phyloP scores from a whole-genome alignment of 2,888 invertebrate genomes.

The Julus scanicus region DNA sequence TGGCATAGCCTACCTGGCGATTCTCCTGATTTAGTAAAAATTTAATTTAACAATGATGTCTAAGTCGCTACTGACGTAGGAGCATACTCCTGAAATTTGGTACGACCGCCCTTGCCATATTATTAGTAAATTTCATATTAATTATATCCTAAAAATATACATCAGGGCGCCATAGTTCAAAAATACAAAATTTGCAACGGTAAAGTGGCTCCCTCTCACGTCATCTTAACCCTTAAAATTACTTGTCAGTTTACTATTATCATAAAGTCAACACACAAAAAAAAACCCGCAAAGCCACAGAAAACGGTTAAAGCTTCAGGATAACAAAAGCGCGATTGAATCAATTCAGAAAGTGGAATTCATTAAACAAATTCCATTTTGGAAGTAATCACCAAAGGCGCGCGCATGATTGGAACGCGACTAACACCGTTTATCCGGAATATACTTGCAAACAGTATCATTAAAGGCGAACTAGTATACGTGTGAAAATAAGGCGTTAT shows the following conservation, averaged over 20 bases:
- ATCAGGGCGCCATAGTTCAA: background rate
- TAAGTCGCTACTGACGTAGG: no score
- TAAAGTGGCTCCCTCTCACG: constrained; percentile 26
- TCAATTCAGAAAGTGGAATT: background rate
- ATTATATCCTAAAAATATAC: no score
- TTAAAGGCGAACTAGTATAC: background rate
- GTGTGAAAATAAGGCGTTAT: background rate
- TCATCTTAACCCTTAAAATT: background rate
- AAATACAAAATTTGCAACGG: no score
- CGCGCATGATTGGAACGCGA: background rate
- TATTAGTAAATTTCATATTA: no score
- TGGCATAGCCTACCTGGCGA: no score
- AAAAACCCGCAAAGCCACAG: background rate
- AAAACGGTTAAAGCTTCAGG: background rate
- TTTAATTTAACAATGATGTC: no score
- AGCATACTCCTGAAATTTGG: no score
- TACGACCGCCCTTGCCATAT: no score
- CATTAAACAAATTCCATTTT: background rate
- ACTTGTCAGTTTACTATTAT: background rate
- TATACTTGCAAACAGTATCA: background rate
- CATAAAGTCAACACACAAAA: background rate
- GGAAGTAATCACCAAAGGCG: background rate
- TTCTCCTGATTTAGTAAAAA: no score
- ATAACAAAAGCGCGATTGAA: background rate
- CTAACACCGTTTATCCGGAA: background rate